Evolutionary conservation across 2,888 invertebrate genomes (phyloP).

Genomic region (Micropterix aruncella): DNA sequence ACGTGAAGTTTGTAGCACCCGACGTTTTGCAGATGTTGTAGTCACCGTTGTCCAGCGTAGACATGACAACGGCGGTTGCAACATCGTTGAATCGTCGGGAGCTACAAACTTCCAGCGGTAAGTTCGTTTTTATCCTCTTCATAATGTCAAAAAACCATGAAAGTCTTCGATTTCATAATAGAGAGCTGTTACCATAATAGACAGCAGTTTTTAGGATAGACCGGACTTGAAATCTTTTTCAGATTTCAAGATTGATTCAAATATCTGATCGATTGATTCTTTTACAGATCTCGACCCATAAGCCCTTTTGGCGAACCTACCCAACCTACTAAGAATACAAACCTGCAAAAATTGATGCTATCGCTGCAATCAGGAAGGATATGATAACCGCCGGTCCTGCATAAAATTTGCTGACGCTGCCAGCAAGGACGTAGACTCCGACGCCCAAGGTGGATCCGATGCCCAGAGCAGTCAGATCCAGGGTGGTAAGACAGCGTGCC

Average conservation of each 20-base stretch:
- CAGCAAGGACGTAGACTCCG: slow-evolving; percentile 82
- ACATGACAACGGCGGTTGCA: too few relatives aligned
- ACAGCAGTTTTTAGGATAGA: too few relatives aligned
- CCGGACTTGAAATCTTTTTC: too few relatives aligned
- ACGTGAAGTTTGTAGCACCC: too few relatives aligned
- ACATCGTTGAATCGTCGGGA: too few relatives aligned
- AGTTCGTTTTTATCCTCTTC: too few relatives aligned
- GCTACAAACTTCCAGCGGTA: too few relatives aligned
- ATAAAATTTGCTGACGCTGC: slow-evolving; percentile 63
- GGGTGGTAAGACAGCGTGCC: slow-evolving; percentile 60
- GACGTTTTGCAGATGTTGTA: too few relatives aligned
- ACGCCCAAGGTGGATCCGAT: slow-evolving; percentile 78
- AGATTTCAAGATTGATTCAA: background rate
- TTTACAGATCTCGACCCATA: background rate
- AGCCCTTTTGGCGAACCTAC: background rate
- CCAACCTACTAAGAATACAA: slow-evolving; percentile 13
- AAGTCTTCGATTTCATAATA: too few relatives aligned
- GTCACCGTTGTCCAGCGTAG: too few relatives aligned
- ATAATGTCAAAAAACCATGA: too few relatives aligned
- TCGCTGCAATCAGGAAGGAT: slow-evolving; percentile 78
- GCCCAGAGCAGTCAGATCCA: slow-evolving; percentile 74
- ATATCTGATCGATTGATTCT: background rate
- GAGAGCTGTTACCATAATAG: too few relatives aligned
- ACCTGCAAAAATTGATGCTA: slow-evolving; percentile 86
- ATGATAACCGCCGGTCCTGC: slow-evolving; percentile 81